Conservation (phyloP, 2,113 vertebrate genomes). For the Epinephelus cyanopodus region DNA sequence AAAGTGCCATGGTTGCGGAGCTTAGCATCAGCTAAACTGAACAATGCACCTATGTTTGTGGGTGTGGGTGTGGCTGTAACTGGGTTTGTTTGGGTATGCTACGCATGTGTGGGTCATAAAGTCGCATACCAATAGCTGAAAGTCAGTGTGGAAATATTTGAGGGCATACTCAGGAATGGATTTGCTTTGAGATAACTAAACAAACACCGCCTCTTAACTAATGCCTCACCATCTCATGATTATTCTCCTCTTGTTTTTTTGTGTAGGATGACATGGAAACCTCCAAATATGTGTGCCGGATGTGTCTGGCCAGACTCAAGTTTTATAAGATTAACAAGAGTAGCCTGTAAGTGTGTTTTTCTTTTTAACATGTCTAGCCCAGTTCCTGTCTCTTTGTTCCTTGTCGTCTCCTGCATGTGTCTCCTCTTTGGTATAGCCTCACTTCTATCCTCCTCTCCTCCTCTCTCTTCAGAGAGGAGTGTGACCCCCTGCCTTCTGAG, state of each 20-base stretch:
- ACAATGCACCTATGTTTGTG: conserved; percentile 49
- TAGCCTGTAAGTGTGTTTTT: conserved; percentile 91
- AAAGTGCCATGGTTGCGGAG: conserved; percentile 16
- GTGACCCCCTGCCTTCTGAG: conserved; percentile 88
- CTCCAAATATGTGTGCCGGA: conserved; percentile 97
- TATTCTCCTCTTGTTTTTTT: conserved; percentile 45
- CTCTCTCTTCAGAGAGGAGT: conserved; percentile 90
- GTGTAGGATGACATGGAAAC: conserved; percentile 99
- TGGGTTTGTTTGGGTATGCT: conserved; percentile 6
- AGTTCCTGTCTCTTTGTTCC: conserved; percentile 65
- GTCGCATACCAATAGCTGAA: conserved; percentile 38
- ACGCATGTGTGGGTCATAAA: conserved; percentile 17
- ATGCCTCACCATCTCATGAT: conserved; percentile 15
- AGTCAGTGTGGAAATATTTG: conserved; percentile 18
- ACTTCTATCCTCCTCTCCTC: conserved; percentile 72
- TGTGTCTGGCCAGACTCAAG: conserved; percentile 96
- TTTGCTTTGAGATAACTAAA: conserved; percentile 26
- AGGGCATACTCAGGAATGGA: conserved; percentile 1
- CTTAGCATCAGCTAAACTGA: conserved; percentile 12
- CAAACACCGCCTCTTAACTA: conserved; percentile 12
- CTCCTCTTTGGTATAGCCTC: conserved; percentile 64
- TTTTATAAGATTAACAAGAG: conserved; percentile 98
- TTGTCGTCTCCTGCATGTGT: conserved; percentile 44
- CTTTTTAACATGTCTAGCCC: conserved; percentile 43
- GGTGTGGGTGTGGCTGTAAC: neutral